Conservation (phyloP, 2,113 vertebrate genomes). For the Cryptomyrus ogoouensis region DNA sequence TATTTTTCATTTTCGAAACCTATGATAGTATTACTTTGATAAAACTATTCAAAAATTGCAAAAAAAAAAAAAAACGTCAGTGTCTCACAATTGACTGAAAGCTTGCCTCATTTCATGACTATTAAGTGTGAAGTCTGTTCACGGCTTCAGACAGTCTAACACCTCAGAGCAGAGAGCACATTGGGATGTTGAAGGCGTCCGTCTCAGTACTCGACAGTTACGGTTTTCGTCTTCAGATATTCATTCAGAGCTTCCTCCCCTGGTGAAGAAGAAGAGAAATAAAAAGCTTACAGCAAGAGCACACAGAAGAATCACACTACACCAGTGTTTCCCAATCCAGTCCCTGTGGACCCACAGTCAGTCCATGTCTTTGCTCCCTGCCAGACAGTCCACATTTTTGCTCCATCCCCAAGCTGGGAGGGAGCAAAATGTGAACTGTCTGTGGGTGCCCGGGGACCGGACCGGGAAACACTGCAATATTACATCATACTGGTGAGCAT, state of each 20-base stretch:
- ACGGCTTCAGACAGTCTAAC: neutral
- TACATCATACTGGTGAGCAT: neutral
- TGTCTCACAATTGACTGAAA: neutral
- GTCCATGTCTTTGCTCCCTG: too few relatives aligned
- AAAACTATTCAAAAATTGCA: neutral
- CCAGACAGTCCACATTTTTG: too few relatives aligned
- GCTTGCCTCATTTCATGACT: neutral
- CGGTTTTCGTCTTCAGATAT: constrained; percentile 75
- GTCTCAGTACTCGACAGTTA: constrained; percentile 76
- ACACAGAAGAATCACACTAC: neutral
- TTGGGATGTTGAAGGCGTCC: neutral
- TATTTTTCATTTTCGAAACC: neutral
- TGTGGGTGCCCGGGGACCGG: too few relatives aligned
- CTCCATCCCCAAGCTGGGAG: too few relatives aligned
- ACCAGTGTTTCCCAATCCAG: too few relatives aligned
- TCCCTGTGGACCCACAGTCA: too few relatives aligned
- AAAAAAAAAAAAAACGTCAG: neutral
- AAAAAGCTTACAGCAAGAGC: neutral
- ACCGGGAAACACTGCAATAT: too few relatives aligned
- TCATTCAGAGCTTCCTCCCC: constrained; percentile 81
- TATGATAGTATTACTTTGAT: neutral
- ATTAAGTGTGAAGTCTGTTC: neutral
- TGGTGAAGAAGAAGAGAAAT: constrained; percentile 43
- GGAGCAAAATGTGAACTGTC: too few relatives aligned
- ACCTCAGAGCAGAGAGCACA: neutral